These are phyloP conservation scores for Coptodon rendalli DNA, from an alignment of 2,113 vertebrate genomes.

Conservation along the genomic window DNA sequence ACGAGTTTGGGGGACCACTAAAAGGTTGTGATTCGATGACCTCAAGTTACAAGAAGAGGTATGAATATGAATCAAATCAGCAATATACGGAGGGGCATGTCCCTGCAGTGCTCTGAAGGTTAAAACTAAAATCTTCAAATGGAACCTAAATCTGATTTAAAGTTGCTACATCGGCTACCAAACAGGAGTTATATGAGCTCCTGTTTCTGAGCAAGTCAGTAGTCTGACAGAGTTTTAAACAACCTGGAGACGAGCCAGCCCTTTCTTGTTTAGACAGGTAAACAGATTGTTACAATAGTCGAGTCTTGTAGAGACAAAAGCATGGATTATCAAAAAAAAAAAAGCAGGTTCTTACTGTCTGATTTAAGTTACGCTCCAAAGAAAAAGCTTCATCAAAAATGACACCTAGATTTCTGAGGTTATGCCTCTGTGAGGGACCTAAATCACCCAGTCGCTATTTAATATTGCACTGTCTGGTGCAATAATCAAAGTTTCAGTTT, in stretches of 20 bases:
- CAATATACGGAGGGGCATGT: background rate
- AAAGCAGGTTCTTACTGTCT: background rate
- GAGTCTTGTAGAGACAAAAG: background rate
- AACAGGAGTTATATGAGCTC: background rate
- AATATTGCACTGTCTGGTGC: rapidly evolving
- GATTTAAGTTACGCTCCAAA: background rate
- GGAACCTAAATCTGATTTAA: background rate
- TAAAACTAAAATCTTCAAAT: background rate
- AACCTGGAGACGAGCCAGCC: rapidly evolving
- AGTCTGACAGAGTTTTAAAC: background rate
- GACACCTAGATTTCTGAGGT: background rate
- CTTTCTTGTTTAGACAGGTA: background rate
- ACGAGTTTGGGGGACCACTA: background rate
- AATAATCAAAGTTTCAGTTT: background rate
- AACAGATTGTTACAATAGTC: background rate
- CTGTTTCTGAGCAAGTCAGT: background rate
- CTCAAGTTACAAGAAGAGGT: rapidly evolving
- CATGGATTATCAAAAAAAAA: background rate
- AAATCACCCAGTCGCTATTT: background rate
- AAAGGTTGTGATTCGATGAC: background rate
- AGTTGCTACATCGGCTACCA: too few relatives aligned
- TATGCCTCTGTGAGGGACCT: background rate
- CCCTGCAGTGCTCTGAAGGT: background rate
- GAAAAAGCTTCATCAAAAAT: background rate
- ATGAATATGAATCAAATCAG: background rate